These are phyloP conservation scores for Indicator maculatus DNA, from an alignment of 2,113 vertebrate species.

Conservation along the genomic window DNA sequence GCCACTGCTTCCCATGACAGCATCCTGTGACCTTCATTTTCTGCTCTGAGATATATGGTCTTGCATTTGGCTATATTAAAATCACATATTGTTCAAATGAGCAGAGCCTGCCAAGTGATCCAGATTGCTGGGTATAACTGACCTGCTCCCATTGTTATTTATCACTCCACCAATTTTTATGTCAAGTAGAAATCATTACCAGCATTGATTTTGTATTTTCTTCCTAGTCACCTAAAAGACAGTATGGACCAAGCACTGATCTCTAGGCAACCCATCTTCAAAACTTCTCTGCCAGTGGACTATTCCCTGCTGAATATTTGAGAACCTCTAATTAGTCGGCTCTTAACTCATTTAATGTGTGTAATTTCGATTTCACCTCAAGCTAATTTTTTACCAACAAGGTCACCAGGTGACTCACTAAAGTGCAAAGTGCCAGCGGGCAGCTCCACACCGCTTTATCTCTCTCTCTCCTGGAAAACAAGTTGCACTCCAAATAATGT, in stretches of 20 bases:
- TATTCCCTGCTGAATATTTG: background rate
- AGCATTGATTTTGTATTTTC: constrained; percentile 1
- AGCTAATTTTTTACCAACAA: background rate
- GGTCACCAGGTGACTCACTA: background rate
- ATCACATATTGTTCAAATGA: constrained; percentile 66
- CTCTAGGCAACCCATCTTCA: background rate
- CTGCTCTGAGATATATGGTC: constrained; percentile 19
- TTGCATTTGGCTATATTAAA: constrained; percentile 68
- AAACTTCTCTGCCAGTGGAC: background rate
- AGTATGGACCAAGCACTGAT: background rate
- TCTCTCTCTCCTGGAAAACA: background rate
- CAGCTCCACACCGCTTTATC: rapidly evolving
- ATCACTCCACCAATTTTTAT: constrained; percentile 51
- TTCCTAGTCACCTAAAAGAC: background rate
- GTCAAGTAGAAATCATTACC: constrained; percentile 37
- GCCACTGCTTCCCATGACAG: constrained; percentile 1
- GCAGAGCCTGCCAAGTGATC: constrained; percentile 58
- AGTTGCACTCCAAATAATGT: rapidly evolving
- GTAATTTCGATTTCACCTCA: background rate
- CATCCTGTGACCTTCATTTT: constrained; percentile 51
- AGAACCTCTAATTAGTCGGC: background rate
- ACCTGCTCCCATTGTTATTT: constrained; percentile 59
- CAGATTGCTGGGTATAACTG: constrained; percentile 60
- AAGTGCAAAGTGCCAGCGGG: rapidly evolving
- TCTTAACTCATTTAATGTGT: background rate